A percentile compares a stretch with the other conserved stretches of the same genome.
These are phyloP conservation scores for Enteromius paludinosus DNA, from an alignment of 2,797 vertebrate species.

Conservation along the genomic window DNA sequence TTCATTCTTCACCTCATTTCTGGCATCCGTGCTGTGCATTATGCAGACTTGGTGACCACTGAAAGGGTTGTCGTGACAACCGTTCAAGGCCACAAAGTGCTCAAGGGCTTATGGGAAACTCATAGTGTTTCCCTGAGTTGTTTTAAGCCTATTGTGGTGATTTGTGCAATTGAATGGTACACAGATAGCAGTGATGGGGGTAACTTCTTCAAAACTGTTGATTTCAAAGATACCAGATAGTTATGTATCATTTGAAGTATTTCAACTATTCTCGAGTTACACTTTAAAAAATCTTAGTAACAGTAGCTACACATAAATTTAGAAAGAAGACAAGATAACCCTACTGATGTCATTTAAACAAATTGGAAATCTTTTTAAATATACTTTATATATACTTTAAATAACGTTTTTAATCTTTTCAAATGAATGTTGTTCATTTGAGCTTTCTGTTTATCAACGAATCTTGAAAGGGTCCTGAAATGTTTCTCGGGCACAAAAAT, in stretches of 20 bases:
- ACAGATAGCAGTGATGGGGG: background rate
- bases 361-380: background rate
- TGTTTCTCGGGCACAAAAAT: background rate
- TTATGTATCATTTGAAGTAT: background rate
- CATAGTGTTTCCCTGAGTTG: conserved; percentile 15
- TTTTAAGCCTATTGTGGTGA: conserved; percentile 8
- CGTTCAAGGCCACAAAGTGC: conserved; percentile 41
- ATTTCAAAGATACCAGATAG: background rate
- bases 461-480: background rate
- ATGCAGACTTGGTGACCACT: conserved; percentile 28
- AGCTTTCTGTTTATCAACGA: too few relatives aligned
- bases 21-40: conserved; percentile 4
- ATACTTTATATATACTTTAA: background rate
- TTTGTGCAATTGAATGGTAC: background rate
- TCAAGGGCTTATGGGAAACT: conserved; percentile 27
- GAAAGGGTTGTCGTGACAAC: conserved; percentile 47
- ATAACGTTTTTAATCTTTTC: background rate
- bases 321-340: background rate
- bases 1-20: conserved; percentile 28
- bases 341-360: background rate
- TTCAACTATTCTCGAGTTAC: background rate
- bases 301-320: background rate
- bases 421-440: background rate
- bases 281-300: background rate
- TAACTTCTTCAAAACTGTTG: background rate